A percentile compares a stretch with the other conserved stretches of the same genome.
phyloP scores from a whole-genome alignment of 2,797 vertebrate species.

The Scolopax rusticola region DNA sequence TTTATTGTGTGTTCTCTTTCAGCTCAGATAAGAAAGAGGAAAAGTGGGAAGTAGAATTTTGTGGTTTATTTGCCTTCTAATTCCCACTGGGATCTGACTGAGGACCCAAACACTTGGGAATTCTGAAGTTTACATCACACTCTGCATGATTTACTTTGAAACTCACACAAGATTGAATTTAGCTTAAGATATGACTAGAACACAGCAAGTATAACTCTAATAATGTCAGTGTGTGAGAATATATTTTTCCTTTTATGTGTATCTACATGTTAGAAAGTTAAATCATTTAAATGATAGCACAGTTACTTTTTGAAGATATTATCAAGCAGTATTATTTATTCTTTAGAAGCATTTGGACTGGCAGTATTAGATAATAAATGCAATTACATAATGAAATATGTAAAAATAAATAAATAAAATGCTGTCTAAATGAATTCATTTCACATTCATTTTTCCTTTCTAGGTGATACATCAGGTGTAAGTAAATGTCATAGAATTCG shows the following conservation, averaged over 20 bases:
- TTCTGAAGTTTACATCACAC: background rate
- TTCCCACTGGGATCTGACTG: slow-evolving; percentile 48
- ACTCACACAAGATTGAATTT: background rate
- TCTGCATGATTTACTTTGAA: slow-evolving; percentile 8
- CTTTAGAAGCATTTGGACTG: background rate
- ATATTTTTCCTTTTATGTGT: background rate
- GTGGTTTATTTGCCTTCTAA: slow-evolving; percentile 20
- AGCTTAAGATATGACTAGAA: background rate
- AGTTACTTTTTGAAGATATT: background rate
- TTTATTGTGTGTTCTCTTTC: slow-evolving; percentile 32
- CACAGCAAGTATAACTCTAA: background rate
- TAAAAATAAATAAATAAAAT: background rate
- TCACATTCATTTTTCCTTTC: slow-evolving; percentile 20
- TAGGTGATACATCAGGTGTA: slow-evolving; percentile 69
- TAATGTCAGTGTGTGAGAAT: background rate
- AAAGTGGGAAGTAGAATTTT: slow-evolving; percentile 24
- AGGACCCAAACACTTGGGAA: background rate
- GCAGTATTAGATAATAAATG: background rate
- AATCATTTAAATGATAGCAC: background rate
- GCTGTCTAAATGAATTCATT: background rate
- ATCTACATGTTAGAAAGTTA: background rate
- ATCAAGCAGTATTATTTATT: background rate
- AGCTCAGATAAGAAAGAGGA: background rate
- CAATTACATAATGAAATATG: background rate
- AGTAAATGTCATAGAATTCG: slow-evolving; percentile 68